These are phyloP conservation scores for Phortica okadai DNA, from an alignment of 2,888 invertebrate genomes.

Conservation along the genomic window DNA sequence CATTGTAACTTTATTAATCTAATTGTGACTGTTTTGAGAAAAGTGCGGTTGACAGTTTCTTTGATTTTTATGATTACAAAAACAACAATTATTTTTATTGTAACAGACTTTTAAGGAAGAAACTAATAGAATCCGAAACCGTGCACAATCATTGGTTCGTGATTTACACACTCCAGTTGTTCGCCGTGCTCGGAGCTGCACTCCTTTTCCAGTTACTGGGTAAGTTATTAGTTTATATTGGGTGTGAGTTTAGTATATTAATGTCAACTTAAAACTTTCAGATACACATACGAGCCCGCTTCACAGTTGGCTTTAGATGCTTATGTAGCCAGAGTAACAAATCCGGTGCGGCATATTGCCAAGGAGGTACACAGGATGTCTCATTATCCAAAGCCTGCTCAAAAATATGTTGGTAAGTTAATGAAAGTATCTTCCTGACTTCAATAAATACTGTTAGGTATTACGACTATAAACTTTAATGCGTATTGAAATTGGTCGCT, in stretches of 20 bases:
- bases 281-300: conserved; percentile 75
- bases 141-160: conserved; percentile 84
- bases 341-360: conserved; percentile 81
- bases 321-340: conserved; percentile 83
- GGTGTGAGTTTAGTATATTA: not conserved
- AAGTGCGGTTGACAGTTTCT: too few relatives aligned
- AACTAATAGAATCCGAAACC: conserved; percentile 87
- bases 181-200: conserved; percentile 81
- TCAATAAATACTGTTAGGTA: too few relatives aligned
- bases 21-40: too few relatives aligned
- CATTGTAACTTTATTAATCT: too few relatives aligned
- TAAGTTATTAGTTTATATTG: conserved; percentile 51
- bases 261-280: conserved; percentile 39
- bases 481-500: too few relatives aligned
- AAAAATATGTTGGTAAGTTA: conserved; percentile 82
- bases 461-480: too few relatives aligned
- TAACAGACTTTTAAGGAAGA: conserved; percentile 89
- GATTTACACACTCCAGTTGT: conserved; percentile 87
- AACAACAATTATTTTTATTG: conserved; percentile 43
- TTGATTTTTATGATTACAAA: not conserved
- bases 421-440: too few relatives aligned
- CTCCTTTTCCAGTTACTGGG: conserved; percentile 75
- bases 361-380: conserved; percentile 81
- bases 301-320: conserved; percentile 79
- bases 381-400: conserved; percentile 84